Evolutionary conservation across 2,888 invertebrate species (phyloP).

Genomic region (Diplazon laetatorius): DNA sequence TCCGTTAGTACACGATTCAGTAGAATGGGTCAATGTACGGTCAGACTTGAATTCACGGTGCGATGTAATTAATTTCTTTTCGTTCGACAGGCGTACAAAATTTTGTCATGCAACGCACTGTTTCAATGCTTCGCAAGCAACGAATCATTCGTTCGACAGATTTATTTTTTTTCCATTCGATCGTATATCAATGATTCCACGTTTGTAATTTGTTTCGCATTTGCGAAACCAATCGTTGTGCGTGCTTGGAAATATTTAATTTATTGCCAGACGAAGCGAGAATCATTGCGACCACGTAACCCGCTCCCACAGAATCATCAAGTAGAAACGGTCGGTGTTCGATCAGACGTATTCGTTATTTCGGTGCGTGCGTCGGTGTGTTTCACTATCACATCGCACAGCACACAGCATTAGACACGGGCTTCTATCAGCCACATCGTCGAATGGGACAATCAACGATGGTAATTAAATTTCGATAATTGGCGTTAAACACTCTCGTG

Average conservation of each 20-base stretch:
- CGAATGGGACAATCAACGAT: slow-evolving; percentile 32
- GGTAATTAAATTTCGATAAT: slow-evolving; percentile 52
- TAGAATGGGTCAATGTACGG: no score
- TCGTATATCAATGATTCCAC: background rate
- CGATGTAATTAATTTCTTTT: no score
- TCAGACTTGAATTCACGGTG: no score
- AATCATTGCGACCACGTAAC: slow-evolving; percentile 1
- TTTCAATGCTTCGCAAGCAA: no score
- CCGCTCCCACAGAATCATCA: slow-evolving; percentile 33
- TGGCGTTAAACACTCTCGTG: slow-evolving; percentile 17
- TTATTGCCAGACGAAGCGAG: slow-evolving; percentile 15
- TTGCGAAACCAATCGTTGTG: background rate
- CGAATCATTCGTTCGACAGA: no score
- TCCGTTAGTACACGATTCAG: no score
- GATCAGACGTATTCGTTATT: slow-evolving; percentile 40
- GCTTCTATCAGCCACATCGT: slow-evolving; percentile 18
- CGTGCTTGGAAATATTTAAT: slow-evolving; percentile 24
- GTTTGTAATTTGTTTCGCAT: background rate
- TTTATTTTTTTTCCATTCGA: background rate
- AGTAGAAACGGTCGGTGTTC: slow-evolving; percentile 42
- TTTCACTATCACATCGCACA: background rate
- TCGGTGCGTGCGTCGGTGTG: slow-evolving; percentile 1
- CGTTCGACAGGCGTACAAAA: no score
- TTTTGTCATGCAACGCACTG: no score
- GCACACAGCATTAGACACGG: background rate